A percentile compares a stretch with the other conserved stretches of the same genome.
phyloP scores from a whole-genome alignment of 1,140 invertebrate species.

The Trypoxylus dichotomus region DNA sequence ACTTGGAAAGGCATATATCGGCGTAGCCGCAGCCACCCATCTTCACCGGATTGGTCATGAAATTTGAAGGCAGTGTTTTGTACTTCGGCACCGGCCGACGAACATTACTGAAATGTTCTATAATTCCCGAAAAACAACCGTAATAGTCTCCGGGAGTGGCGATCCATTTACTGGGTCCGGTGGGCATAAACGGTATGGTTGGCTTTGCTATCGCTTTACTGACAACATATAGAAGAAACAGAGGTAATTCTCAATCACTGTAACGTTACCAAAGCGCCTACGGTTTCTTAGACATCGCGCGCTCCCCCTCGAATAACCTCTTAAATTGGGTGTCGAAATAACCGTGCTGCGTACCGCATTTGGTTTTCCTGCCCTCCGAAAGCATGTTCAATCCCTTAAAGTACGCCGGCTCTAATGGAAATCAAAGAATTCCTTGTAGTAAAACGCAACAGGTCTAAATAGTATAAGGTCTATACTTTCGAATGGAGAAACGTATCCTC shows the following conservation, averaged over 20 bases:
- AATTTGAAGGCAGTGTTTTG: conserved; percentile 34
- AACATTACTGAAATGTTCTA: conserved; percentile 43
- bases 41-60: conserved; percentile 45
- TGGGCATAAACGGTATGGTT: background rate
- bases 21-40: conserved; percentile 51
- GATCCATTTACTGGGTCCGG: conserved; percentile 41
- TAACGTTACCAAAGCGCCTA: background rate
- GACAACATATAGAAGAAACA: background rate
- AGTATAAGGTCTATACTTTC: background rate
- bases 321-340: conserved; percentile 50
- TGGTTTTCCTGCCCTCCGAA: conserved; percentile 40
- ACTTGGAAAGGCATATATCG: conserved; percentile 48
- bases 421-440: background rate
- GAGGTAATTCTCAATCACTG: background rate
- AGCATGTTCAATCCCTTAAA: conserved; percentile 37
- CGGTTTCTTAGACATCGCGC: background rate
- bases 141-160: conserved; percentile 49
- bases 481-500: conserved; percentile 42
- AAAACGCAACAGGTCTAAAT: background rate
- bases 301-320: conserved; percentile 47
- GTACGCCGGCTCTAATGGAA: background rate
- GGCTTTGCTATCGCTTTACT: background rate
- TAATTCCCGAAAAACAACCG: conserved; percentile 47
- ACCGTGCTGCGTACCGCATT: conserved; percentile 46
- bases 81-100: conserved; percentile 32